Conservation (phyloP, 2,113 vertebrate species). For the Cariama cristata region DNA sequence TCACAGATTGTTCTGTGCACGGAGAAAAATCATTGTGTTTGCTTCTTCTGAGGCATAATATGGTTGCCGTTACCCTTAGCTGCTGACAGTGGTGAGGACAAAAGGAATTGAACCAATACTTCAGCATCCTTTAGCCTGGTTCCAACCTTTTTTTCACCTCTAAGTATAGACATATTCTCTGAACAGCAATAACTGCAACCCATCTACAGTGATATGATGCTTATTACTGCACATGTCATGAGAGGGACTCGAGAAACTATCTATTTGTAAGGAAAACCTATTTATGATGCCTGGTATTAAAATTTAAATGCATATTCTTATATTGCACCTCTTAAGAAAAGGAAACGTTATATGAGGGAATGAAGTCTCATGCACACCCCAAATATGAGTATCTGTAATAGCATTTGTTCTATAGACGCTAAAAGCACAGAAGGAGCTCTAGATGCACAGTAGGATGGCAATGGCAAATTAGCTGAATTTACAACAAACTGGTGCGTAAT, state of each 20-base stretch:
- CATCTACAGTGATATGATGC: not conserved
- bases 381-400: not conserved
- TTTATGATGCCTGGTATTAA: not conserved
- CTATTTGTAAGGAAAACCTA: not conserved
- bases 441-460: not conserved
- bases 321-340: not conserved
- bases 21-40: not conserved
- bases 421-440: not conserved
- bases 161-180: not conserved
- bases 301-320: not conserved
- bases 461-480: slow-evolving; percentile 14
- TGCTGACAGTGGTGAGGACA: not conserved
- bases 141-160: not conserved
- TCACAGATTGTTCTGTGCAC: not conserved
- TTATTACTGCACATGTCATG: not conserved
- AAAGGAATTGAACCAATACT: not conserved
- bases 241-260: not conserved
- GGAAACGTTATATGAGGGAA: not conserved
- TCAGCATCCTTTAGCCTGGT: not conserved
- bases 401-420: not conserved
- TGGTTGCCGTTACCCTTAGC: not conserved
- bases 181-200: not conserved
- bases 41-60: not conserved
- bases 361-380: not conserved
- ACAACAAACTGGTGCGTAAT: not conserved